These are phyloP conservation scores for Colletes latitarsis DNA, from an alignment of 1,140 invertebrate species.

Conservation along the genomic window DNA sequence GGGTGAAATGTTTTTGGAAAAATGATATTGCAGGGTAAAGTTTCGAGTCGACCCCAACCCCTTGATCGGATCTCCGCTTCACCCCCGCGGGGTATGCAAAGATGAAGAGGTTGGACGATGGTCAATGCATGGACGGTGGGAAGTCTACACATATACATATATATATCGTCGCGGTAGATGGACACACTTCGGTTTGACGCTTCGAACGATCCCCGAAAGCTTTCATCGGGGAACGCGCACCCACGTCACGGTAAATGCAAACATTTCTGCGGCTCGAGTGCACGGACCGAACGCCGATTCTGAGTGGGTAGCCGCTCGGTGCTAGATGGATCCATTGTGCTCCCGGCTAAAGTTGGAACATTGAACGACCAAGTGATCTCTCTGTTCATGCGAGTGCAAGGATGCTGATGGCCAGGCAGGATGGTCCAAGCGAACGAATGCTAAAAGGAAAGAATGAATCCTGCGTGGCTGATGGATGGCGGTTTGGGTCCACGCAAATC, in stretches of 20 bases:
- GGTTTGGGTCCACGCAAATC: background rate
- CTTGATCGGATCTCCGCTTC: constrained; percentile 43
- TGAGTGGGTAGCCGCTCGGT: constrained; percentile 53
- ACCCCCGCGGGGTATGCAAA: constrained; percentile 46
- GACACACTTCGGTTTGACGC: constrained; percentile 71
- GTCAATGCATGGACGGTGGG: constrained; percentile 35
- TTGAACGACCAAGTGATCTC: constrained; percentile 55
- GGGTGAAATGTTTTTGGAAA: background rate
- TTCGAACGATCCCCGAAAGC: constrained; percentile 67
- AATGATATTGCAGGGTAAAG: background rate
- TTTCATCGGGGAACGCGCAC: constrained; percentile 68
- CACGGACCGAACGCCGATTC: constrained; percentile 54
- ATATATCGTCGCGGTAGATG: constrained; percentile 53
- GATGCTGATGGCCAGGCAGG: constrained; percentile 20
- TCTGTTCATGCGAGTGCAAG: constrained; percentile 51
- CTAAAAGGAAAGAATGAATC: constrained; percentile 44
- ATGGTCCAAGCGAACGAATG: constrained; percentile 9
- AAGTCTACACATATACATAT: background rate
- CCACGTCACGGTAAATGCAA: constrained; percentile 72
- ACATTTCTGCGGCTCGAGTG: constrained; percentile 73
- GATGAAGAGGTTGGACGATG: constrained; percentile 49
- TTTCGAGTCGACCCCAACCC: background rate
- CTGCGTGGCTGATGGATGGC: background rate
- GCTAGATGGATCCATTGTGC: constrained; percentile 75
- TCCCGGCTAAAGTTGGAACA: constrained; percentile 68